Conservation (phyloP, 37 sponge, comb jelly and placozoan genomes). For the Hexactinellida sp. region DNA sequence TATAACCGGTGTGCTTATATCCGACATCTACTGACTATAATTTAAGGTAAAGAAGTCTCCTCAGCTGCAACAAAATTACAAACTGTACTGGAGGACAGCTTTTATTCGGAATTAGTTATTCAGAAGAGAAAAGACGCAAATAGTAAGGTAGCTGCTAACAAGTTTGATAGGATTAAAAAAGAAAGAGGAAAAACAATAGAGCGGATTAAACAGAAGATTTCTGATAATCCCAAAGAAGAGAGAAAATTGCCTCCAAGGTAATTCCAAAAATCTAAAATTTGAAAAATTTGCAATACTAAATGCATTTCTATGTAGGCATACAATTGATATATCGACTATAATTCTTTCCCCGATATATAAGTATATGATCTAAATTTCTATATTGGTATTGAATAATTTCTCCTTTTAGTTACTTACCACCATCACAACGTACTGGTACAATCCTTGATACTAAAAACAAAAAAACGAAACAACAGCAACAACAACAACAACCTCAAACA, state of each 20-base stretch:
- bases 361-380: too few relatives aligned
- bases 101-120: not conserved
- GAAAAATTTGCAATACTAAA: too few relatives aligned
- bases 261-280: not conserved
- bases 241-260: conserved; percentile 4
- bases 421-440: not conserved
- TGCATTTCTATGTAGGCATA: too few relatives aligned
- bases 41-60: not conserved
- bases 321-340: too few relatives aligned
- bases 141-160: not conserved
- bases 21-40: too few relatives aligned
- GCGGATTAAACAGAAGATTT: not conserved
- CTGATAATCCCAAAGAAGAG: not conserved
- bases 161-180: not conserved
- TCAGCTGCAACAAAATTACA: not conserved
- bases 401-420: not conserved
- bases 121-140: not conserved
- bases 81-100: not conserved
- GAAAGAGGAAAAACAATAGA: not conserved
- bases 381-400: not conserved
- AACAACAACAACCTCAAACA: not conserved
- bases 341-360: too few relatives aligned
- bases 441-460: not conserved
- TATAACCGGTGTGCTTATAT: too few relatives aligned
- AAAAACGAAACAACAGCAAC: not conserved